Percentiles rank a stretch among this genome's conserved stretches.
Evolutionary conservation across 2,113 vertebrate species (phyloP).

Genomic region (Talpa occidentalis): DNA sequence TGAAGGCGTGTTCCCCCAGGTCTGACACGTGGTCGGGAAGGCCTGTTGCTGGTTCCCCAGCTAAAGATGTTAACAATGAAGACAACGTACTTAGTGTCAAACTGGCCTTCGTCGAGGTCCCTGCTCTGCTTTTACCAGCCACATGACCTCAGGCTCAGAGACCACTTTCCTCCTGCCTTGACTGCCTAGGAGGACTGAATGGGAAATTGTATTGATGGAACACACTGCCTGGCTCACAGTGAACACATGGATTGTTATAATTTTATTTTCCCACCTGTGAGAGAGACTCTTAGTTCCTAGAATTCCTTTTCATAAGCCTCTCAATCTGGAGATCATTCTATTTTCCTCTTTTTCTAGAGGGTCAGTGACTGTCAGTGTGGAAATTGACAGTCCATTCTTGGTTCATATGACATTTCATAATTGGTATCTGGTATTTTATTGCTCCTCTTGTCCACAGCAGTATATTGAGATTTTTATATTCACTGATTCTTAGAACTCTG

Average conservation of each 20-base stretch:
- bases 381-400: background rate
- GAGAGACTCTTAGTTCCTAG: background rate
- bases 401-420: background rate
- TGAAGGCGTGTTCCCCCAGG: background rate
- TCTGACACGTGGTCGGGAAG: background rate
- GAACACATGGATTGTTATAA: background rate
- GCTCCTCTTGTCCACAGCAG: background rate
- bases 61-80: background rate
- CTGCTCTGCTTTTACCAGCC: background rate
- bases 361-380: background rate
- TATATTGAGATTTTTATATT: background rate
- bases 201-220: background rate
- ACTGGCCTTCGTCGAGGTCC: background rate
- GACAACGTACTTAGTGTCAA: background rate
- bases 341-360: background rate
- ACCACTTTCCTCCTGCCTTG: background rate
- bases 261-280: constrained; percentile 54
- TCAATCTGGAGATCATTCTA: background rate
- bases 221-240: background rate
- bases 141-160: background rate
- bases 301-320: constrained; percentile 44
- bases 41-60: background rate
- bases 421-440: background rate
- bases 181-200: background rate
- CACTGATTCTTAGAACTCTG: background rate